Percentiles rank a stretch among this genome's conserved stretches.
These are phyloP conservation scores for Sclerodermus sp. DNA, from an alignment of 2,888 invertebrate genomes.

Conservation along the genomic window DNA sequence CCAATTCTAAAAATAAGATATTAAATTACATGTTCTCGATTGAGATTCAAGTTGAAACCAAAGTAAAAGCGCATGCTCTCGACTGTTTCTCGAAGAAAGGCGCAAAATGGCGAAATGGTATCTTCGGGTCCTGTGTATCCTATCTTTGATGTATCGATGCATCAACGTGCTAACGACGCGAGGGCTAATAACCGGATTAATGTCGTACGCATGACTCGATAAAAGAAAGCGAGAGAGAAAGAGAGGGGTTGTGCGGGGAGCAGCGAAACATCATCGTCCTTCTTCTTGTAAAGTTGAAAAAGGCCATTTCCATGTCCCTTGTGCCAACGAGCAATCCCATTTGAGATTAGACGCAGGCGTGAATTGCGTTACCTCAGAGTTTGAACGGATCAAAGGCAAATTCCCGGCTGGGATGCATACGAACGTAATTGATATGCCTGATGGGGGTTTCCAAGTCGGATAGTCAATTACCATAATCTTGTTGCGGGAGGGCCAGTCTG, in stretches of 20 bases:
- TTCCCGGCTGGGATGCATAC: slow-evolving; percentile 49
- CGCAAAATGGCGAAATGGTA: no score
- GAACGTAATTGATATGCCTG: slow-evolving; percentile 54
- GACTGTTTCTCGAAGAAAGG: no score
- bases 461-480: slow-evolving; percentile 57
- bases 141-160: no score
- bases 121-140: no score
- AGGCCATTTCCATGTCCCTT: slow-evolving; percentile 42
- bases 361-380: slow-evolving; percentile 51
- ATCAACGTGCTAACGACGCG: no score
- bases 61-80: no score
- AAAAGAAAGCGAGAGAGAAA: slow-evolving; percentile 12
- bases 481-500: slow-evolving; percentile 36
- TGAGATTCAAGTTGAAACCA: no score
- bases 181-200: slow-evolving; percentile 32
- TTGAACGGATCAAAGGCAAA: slow-evolving; percentile 53
- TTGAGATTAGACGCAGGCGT: slow-evolving; percentile 49
- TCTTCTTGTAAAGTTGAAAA: slow-evolving; percentile 35
- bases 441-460: slow-evolving; percentile 54
- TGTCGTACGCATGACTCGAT: slow-evolving; percentile 17
- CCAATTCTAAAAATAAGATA: no score
- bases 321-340: slow-evolving; percentile 45
- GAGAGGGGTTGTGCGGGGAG: slow-evolving; percentile 7
- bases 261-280: no score
- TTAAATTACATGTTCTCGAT: no score